These are phyloP conservation scores for Gyps fulvus DNA, from an alignment of 2,113 vertebrate species.

Conservation along the genomic window DNA sequence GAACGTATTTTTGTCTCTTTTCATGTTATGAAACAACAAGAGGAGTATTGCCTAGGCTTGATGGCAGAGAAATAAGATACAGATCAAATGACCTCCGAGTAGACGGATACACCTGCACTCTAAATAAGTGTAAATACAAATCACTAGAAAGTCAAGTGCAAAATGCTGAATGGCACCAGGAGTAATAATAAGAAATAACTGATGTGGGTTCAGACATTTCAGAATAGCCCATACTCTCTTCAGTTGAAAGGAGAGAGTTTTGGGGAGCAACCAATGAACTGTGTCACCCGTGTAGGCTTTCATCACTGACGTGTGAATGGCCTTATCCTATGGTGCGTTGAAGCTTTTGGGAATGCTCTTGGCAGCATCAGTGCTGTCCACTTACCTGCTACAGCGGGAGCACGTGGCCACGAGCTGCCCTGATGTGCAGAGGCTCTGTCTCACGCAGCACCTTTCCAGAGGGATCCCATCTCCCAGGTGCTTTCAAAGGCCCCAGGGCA, in stretches of 20 bases:
- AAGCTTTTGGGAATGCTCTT: not conserved
- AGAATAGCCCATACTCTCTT: not conserved
- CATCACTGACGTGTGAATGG: not conserved
- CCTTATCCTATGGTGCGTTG: fast-evolving
- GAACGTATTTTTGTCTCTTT: not conserved
- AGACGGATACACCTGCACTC: not conserved
- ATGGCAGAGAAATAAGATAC: not conserved
- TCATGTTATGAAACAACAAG: not conserved
- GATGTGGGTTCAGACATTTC: not conserved
- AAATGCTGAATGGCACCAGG: not conserved
- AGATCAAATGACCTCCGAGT: not conserved
- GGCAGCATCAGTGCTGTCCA: not conserved
- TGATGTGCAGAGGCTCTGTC: fast-evolving
- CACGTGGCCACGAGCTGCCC: fast-evolving
- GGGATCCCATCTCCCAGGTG: not conserved
- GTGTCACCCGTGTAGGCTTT: not conserved
- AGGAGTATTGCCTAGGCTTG: not conserved
- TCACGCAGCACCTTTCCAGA: fast-evolving
- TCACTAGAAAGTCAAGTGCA: not conserved
- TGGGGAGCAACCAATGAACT: not conserved
- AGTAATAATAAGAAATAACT: not conserved
- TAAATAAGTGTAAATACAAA: not conserved
- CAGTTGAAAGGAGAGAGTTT: not conserved
- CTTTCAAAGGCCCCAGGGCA: not conserved
- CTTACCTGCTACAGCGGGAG: fast-evolving